phyloP scores from a whole-genome alignment of 1,140 invertebrate genomes.

The Belonocnema kinseyi region DNA sequence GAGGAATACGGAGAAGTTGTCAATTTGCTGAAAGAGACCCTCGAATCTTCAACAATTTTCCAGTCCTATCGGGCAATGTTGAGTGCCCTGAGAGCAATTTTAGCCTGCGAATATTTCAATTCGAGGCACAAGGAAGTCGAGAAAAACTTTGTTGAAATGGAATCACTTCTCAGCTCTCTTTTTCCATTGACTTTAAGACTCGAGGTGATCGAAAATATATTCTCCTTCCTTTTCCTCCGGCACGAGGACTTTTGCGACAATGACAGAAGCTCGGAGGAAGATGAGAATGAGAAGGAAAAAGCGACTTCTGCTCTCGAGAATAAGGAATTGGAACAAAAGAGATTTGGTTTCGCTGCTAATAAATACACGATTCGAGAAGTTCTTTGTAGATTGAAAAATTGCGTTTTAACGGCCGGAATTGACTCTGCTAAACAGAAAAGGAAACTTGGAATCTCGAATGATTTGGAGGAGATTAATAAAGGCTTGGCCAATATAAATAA shows the following conservation, averaged over 20 bases:
- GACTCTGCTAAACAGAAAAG: constrained; percentile 48
- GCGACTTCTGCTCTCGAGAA: constrained; percentile 35
- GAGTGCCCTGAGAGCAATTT: constrained; percentile 59
- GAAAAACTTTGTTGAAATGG: constrained; percentile 52
- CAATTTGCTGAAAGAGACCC: constrained; percentile 51
- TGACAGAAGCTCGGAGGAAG: constrained; percentile 49
- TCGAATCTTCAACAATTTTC: constrained; percentile 49
- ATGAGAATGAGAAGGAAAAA: constrained; percentile 47
- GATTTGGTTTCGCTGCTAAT: constrained; percentile 62
- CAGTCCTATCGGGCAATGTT: constrained; percentile 59
- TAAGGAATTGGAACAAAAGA: constrained; percentile 33
- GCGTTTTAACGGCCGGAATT: constrained; percentile 39
- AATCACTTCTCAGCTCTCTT: constrained; percentile 50
- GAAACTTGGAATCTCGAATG: constrained; percentile 33
- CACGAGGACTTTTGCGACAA: constrained; percentile 58
- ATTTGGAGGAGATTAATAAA: constrained; percentile 49
- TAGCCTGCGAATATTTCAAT: constrained; percentile 56
- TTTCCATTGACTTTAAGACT: constrained; percentile 55
- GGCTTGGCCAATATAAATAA: constrained; percentile 47
- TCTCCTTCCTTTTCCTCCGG: constrained; percentile 65
- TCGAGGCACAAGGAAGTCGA: constrained; percentile 42
- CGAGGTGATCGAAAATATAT: constrained; percentile 65
- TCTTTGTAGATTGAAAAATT: constrained; percentile 55
- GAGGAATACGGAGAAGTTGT: constrained; percentile 52
- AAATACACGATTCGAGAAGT: constrained; percentile 61